Base-by-base conservation (phyloP, 2,888 invertebrate species). In the Torymus tubicola region DNA sequence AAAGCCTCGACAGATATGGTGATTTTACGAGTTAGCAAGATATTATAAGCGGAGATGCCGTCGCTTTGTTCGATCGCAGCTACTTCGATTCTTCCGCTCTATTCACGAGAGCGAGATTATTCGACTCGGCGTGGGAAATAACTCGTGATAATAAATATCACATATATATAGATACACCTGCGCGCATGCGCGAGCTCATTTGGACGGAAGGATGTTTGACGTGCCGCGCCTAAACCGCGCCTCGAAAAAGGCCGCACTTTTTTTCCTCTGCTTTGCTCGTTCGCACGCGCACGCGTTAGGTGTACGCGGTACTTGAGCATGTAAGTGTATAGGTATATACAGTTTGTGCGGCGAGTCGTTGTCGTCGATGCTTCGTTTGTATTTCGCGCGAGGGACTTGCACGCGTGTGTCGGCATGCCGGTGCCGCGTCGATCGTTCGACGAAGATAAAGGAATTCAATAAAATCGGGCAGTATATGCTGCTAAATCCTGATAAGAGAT, bases 151-250 rank as follows among this genome's bases (percentile, higher is more conserved):
- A 83, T 83, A 83, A 83, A 67, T 42, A 53, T 11, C 24, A 24
- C 31, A 14, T 83, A 83, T 83, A 67, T 50, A 53, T 14, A 31
- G 14, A 55, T 60, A 63, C 21, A 24, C 31, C n/a, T 31, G n/a
- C 12, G 24, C 18, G 53, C 68, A 68, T 61, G 52, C 53, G 52
- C 65, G 53, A 55, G 68, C 81, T 86, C 84, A 85, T 86, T 85
- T 85, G 83, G 87, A 87, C 87, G 87, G 85, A 86, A 89, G 90
- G 90, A 90, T 90, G 90, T 90, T 90, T 90, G 89, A 89, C 83
- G 87, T 88, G 90, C 90, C 90, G 88, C 90, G 86, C 90, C 90
- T 90, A 86, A 83, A 85, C 84, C 85, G 84, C 85, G 84, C 87
- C 86, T 83, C 82, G 67, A 82, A 84, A 67, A 78, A 81, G 57